Conservation (phyloP, 2,113 vertebrate species). For the Axis porcinus region DNA sequence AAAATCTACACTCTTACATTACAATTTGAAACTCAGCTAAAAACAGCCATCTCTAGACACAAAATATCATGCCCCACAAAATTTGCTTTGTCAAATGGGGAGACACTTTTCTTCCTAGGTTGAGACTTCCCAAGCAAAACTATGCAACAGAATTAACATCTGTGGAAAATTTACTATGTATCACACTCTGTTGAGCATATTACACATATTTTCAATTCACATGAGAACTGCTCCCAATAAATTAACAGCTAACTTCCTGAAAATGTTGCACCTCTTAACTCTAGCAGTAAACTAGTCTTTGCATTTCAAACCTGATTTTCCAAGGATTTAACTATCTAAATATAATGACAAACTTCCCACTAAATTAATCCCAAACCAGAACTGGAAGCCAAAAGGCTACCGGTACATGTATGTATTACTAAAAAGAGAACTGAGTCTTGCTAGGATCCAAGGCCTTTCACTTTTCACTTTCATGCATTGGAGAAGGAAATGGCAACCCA, state of each 20-base stretch:
- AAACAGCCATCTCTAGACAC: background rate
- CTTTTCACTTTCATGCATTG: background rate
- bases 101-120: background rate
- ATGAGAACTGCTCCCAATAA: background rate
- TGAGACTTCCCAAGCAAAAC: background rate
- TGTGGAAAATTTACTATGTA: conserved; percentile 15
- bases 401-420: background rate
- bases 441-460: background rate
- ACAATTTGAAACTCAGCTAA: conserved; percentile 16
- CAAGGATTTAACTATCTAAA: conserved; percentile 12
- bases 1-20: conserved; percentile 33
- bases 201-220: conserved; percentile 33
- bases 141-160: background rate
- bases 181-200: conserved; percentile 3
- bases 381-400: background rate
- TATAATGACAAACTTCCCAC: background rate
- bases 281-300: background rate
- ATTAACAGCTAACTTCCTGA: conserved; percentile 38
- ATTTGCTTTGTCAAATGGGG: background rate
- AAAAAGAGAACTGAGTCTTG: background rate
- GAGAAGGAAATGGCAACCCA: background rate
- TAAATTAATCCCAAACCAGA: conserved; percentile 1
- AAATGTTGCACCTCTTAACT: conserved; percentile 3
- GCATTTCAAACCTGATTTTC: conserved; percentile 35
- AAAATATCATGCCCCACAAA: background rate